A percentile compares a stretch with the other conserved stretches of the same genome.
These are phyloP conservation scores for Meloidogyne chitwoodi DNA, from an alignment of 1,140 invertebrate species.

Conservation along the genomic window DNA sequence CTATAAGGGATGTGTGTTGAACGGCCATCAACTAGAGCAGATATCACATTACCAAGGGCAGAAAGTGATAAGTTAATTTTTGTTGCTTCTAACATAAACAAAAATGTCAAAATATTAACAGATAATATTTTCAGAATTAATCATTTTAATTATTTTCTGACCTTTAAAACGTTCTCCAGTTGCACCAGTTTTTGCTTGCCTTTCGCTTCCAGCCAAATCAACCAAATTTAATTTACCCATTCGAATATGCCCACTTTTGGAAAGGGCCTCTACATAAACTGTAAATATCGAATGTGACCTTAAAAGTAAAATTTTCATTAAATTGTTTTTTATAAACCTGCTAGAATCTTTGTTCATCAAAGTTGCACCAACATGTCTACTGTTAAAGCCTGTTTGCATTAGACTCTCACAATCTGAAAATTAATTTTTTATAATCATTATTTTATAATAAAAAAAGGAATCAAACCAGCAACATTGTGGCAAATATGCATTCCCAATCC, in stretches of 20 bases:
- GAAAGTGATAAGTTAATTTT: constrained; percentile 92
- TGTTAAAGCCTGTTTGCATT: constrained; percentile 73
- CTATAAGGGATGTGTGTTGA: constrained; percentile 81
- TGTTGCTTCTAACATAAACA: constrained; percentile 74
- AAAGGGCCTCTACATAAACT: constrained; percentile 76
- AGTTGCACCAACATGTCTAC: constrained; percentile 73
- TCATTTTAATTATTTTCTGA: background rate
- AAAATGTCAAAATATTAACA: background rate
- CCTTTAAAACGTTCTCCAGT: constrained; percentile 73
- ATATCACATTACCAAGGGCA: constrained; percentile 89
- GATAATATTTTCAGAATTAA: background rate
- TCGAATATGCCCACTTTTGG: constrained; percentile 63
- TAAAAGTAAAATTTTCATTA: constrained; percentile 62
- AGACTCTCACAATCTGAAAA: constrained; percentile 69
- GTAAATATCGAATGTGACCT: constrained; percentile 86
- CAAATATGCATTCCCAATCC: constrained; percentile 74
- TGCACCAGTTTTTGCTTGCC: constrained; percentile 73
- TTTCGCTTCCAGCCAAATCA: constrained; percentile 68
- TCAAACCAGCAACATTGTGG: constrained; percentile 66
- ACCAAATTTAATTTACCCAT: constrained; percentile 82
- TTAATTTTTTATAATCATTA: background rate
- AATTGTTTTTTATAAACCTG: constrained; percentile 17
- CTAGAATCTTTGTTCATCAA: constrained; percentile 82
- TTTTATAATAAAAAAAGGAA: background rate
- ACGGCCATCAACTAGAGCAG: constrained; percentile 79